Percentiles rank a stretch among this genome's conserved stretches.
Conservation (phyloP, 2,797 vertebrate genomes). For the Sebastes alutus region DNA sequence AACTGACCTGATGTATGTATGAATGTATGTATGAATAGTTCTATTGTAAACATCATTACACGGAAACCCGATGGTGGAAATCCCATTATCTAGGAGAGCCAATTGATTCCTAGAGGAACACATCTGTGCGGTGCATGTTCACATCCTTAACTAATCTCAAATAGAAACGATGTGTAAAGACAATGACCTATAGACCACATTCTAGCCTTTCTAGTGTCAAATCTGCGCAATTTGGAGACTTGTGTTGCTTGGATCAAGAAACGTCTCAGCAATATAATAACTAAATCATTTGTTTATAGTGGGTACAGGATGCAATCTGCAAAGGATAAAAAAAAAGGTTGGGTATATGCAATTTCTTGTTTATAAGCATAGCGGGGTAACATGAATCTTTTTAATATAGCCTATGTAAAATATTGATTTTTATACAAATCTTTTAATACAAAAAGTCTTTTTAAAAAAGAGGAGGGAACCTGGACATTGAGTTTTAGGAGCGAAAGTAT, state of each 20-base stretch:
- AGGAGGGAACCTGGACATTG: slow-evolving; percentile 75
- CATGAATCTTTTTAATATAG: slow-evolving; percentile 86
- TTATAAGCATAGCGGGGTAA: slow-evolving; percentile 84
- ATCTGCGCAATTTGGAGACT: slow-evolving; percentile 76
- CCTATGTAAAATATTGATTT: slow-evolving; percentile 88
- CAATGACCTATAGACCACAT: slow-evolving; percentile 70
- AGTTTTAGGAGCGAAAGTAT: slow-evolving; percentile 79
- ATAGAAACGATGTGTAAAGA: slow-evolving; percentile 73
- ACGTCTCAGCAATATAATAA: slow-evolving; percentile 83
- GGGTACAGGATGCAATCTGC: slow-evolving; percentile 82
- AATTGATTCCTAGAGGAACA: slow-evolving; percentile 62
- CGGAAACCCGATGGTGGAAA: slow-evolving; percentile 95
- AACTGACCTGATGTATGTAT: slow-evolving; percentile 91
- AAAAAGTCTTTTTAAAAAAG: slow-evolving; percentile 83
- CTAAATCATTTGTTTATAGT: slow-evolving; percentile 78
- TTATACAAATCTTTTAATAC: slow-evolving; percentile 91
- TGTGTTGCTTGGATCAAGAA: slow-evolving; percentile 73
- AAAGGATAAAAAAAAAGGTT: slow-evolving; percentile 74
- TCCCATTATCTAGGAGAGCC: slow-evolving; percentile 83
- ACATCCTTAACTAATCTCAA: slow-evolving; percentile 73
- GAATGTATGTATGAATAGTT: slow-evolving; percentile 89
- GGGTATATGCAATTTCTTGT: slow-evolving; percentile 89
- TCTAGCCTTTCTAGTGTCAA: slow-evolving; percentile 68
- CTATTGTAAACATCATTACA: slow-evolving; percentile 95
- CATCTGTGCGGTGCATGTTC: slow-evolving; percentile 64